These are phyloP conservation scores for Gnathonemus longibarbis DNA, from an alignment of 2,113 vertebrate genomes.

Conservation along the genomic window DNA sequence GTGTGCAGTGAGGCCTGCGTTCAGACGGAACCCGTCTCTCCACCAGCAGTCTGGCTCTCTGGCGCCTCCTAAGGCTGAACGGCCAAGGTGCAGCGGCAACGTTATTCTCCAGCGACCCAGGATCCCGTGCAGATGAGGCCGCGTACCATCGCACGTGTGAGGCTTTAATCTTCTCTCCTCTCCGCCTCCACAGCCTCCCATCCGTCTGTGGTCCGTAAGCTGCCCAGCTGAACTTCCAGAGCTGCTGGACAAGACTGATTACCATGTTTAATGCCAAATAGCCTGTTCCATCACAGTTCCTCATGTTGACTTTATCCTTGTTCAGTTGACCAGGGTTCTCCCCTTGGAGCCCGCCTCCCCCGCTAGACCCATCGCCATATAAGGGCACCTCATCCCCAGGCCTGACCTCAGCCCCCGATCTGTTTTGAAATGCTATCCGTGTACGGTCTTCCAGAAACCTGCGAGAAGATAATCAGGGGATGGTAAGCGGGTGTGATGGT, in stretches of 20 bases:
- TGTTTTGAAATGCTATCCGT: slow-evolving; percentile 48
- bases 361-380: slow-evolving; percentile 21
- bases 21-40: slow-evolving; percentile 31
- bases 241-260: slow-evolving; percentile 34
- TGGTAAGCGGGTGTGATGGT: slow-evolving; percentile 19
- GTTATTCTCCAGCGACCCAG: not conserved
- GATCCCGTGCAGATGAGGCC: slow-evolving; percentile 19
- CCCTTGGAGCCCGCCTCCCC: not conserved
- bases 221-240: slow-evolving; percentile 30
- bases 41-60: slow-evolving; percentile 17
- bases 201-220: slow-evolving; percentile 26
- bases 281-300: slow-evolving; percentile 35
- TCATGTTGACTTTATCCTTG: slow-evolving; percentile 35
- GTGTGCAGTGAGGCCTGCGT: not conserved
- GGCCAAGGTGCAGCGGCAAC: slow-evolving; percentile 21
- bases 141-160: slow-evolving; percentile 25
- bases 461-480: slow-evolving; percentile 31
- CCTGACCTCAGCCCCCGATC: slow-evolving; percentile 27
- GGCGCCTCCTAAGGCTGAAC: slow-evolving; percentile 9
- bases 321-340: slow-evolving; percentile 35
- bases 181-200: slow-evolving; percentile 32
- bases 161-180: slow-evolving; percentile 26
- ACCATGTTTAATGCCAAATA: slow-evolving; percentile 39
- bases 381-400: slow-evolving; percentile 28
- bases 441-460: slow-evolving; percentile 23